These are phyloP conservation scores for Seriola quinqueradiata DNA, from an alignment of 2,113 vertebrate genomes.

Conservation along the genomic window DNA sequence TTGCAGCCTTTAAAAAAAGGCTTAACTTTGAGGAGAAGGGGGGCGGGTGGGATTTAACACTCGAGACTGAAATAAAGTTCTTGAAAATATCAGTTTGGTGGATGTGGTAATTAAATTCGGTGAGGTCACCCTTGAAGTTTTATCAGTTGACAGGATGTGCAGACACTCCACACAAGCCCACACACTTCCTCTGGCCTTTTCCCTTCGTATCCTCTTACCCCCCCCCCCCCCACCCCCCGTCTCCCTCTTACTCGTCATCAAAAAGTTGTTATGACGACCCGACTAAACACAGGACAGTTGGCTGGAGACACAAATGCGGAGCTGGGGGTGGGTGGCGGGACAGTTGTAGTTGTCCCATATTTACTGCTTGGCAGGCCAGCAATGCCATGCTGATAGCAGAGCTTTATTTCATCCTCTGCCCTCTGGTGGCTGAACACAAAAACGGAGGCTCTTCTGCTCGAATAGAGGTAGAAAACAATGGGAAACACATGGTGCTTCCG, in stretches of 20 bases:
- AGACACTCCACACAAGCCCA: not conserved
- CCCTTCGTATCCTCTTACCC: slow-evolving; percentile 31
- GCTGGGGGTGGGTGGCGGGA: not conserved
- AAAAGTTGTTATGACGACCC: slow-evolving; percentile 68
- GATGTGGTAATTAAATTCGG: slow-evolving; percentile 42
- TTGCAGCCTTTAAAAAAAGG: not conserved
- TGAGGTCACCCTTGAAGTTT: slow-evolving; percentile 45
- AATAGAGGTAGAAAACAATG: slow-evolving; percentile 24
- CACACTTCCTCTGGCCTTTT: slow-evolving; percentile 62
- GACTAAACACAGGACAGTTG: slow-evolving; percentile 41
- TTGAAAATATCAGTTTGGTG: not conserved
- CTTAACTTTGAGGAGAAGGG: not conserved
- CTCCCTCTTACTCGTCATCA: slow-evolving; percentile 13
- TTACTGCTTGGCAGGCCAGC: not conserved
- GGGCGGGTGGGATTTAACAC: not conserved
- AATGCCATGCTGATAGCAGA: not conserved
- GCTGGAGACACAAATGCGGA: not conserved
- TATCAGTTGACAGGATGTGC: slow-evolving; percentile 32
- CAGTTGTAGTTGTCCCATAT: slow-evolving; percentile 23
- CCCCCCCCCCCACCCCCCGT: fast-evolving
- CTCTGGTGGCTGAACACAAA: slow-evolving; percentile 52
- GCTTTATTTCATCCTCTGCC: slow-evolving; percentile 10
- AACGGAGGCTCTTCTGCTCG: not conserved
- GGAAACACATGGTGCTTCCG: not conserved
- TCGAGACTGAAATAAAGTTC: slow-evolving; percentile 37